Percentiles rank a stretch among this genome's conserved stretches.
Evolutionary conservation across 2,888 invertebrate genomes (phyloP).

Genomic region (Zaprionus bogoriensis): DNA sequence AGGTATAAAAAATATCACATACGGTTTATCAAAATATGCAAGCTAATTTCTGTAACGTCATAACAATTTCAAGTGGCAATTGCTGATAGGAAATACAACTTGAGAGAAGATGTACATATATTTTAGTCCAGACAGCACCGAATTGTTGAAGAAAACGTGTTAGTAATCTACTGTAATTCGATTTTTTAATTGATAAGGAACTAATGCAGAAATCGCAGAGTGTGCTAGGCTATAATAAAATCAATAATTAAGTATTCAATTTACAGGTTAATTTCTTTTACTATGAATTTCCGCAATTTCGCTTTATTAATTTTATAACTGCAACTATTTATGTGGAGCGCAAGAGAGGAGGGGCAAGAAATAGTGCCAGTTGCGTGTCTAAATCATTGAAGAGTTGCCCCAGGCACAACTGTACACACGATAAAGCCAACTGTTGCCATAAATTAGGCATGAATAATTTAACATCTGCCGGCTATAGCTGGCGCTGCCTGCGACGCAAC

Average conservation of each 20-base stretch:
- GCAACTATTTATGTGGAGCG: background rate
- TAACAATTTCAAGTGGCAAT: slow-evolving; percentile 19
- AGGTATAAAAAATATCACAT: too few relatives aligned
- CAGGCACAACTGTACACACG: background rate
- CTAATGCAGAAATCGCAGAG: background rate
- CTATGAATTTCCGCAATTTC: background rate
- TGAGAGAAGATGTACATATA: too few relatives aligned
- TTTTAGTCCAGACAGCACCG: slow-evolving; percentile 10
- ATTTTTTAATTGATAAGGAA: background rate
- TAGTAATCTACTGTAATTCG: background rate
- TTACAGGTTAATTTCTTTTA: background rate
- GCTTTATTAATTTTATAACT: too few relatives aligned
- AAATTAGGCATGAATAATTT: slow-evolving; percentile 33
- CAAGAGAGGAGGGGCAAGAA: background rate
- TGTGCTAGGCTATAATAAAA: too few relatives aligned
- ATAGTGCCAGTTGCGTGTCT: background rate
- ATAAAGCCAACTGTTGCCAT: slow-evolving; percentile 18
- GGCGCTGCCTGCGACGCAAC: slow-evolving; percentile 4
- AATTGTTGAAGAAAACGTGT: background rate
- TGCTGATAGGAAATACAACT: too few relatives aligned
- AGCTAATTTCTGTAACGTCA: background rate
- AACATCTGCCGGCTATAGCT: slow-evolving; percentile 9
- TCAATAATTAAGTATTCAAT: too few relatives aligned
- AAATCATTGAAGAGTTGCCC: background rate
- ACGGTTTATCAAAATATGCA: background rate